These are phyloP conservation scores for Otus sunia DNA, from an alignment of 2,113 vertebrate species.

Conservation along the genomic window DNA sequence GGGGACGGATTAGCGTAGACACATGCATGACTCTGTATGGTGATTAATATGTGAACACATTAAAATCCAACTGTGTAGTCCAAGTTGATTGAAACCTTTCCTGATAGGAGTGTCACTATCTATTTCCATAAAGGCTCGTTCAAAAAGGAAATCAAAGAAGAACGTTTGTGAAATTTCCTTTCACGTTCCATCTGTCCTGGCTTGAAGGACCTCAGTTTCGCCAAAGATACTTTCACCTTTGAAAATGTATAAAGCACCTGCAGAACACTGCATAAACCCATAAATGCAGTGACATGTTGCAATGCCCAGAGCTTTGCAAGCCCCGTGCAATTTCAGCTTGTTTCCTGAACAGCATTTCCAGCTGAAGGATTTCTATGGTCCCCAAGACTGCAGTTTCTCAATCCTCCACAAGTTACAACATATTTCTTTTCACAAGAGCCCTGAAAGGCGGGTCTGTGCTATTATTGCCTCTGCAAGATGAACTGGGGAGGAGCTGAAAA, in stretches of 20 bases:
- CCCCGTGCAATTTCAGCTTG: neutral
- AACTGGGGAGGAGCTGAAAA: neutral
- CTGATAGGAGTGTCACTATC: neutral
- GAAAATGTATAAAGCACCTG: neutral
- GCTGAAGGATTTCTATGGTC: neutral
- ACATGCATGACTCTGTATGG: rapidly evolving
- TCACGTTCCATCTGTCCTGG: neutral
- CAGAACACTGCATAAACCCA: neutral
- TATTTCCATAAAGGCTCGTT: neutral
- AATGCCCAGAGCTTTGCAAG: neutral
- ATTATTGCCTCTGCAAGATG: neutral
- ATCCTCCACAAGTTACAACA: rapidly evolving
- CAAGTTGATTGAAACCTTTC: neutral
- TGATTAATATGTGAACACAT: neutral
- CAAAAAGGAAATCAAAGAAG: neutral
- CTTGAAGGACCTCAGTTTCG: neutral
- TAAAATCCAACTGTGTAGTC: neutral
- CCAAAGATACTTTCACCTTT: neutral
- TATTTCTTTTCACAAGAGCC: neutral
- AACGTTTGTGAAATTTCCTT: neutral
- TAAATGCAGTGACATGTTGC: neutral
- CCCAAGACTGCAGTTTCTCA: neutral
- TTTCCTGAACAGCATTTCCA: neutral
- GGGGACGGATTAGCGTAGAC: neutral
- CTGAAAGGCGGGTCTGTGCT: neutral